Evolutionary conservation across 2,113 vertebrate genomes (phyloP).

Genomic region (Lota lota): DNA sequence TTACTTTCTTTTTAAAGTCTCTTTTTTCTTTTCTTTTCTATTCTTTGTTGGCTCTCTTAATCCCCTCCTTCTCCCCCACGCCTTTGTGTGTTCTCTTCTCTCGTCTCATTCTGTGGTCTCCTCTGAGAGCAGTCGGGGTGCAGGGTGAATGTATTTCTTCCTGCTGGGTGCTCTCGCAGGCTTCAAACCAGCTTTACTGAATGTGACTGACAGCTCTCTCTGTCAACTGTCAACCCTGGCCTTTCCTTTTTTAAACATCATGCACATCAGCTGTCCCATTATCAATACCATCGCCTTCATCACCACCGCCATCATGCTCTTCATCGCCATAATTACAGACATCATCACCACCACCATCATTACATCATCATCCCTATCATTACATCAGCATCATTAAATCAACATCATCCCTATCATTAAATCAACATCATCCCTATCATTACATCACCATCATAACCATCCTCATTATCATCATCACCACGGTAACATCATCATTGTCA

Average conservation of each 20-base stretch:
- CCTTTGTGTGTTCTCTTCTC: constrained; percentile 17
- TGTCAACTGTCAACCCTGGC: constrained; percentile 38
- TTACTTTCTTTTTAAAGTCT: no score
- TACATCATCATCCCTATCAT: no score
- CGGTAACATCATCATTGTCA: neutral
- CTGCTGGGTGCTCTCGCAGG: constrained; percentile 37
- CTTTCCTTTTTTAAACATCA: constrained; percentile 30
- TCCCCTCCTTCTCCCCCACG: no score
- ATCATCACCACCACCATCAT: constrained; percentile 19
- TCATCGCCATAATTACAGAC: neutral
- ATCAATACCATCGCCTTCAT: constrained; percentile 20
- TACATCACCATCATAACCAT: constrained; percentile 17
- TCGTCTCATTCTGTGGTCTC: neutral
- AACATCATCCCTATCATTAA: constrained; percentile 3
- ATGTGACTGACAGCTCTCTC: constrained; percentile 47
- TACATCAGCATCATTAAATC: neutral
- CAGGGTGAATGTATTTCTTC: constrained; percentile 29
- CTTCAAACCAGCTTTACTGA: constrained; percentile 49
- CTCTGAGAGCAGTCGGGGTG: constrained; percentile 12
- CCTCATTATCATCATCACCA: no score
- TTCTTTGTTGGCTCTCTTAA: no score
- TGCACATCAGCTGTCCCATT: constrained; percentile 30
- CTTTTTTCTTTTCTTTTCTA: no score
- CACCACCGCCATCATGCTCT: no score
- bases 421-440: neutral